Conservation (phyloP, 2,113 vertebrate genomes). For the Delphinus delphis region DNA sequence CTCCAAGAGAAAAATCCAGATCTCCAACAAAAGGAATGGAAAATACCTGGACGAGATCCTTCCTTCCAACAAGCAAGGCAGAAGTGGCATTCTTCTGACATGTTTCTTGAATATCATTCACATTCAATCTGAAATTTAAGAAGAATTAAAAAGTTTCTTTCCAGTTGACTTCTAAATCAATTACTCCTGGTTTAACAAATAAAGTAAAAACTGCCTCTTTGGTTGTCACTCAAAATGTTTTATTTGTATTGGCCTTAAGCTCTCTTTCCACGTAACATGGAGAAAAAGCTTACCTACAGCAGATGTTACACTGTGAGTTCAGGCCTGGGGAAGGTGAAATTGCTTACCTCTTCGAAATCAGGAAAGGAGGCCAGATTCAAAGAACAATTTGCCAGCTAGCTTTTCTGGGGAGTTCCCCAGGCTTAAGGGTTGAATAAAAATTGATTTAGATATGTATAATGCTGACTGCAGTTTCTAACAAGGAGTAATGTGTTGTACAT, state of each 20-base stretch:
- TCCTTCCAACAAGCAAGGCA: conserved; percentile 90
- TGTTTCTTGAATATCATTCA: conserved; percentile 95
- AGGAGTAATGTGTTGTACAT: not conserved
- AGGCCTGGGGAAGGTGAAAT: not conserved
- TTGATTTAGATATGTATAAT: not conserved
- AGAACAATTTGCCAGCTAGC: not conserved
- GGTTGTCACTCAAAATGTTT: not conserved
- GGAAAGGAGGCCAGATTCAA: not conserved
- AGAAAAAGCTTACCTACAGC: not conserved
- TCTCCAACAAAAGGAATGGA: not conserved
- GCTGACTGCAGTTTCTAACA: not conserved
- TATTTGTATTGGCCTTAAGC: not conserved
- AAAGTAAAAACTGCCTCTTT: not conserved
- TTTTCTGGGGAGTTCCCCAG: conserved; percentile 5
- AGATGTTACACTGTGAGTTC: not conserved
- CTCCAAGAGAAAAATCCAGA: not conserved
- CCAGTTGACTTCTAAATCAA: conserved; percentile 2
- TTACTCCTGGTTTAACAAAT: not conserved
- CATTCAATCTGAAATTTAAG: conserved; percentile 87
- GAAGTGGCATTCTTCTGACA: conserved; percentile 96
- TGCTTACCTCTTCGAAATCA: not conserved
- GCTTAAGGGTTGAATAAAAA: not conserved
- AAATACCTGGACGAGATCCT: conserved; percentile 95
- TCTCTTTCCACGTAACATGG: not conserved
- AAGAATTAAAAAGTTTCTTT: conserved; percentile 25